Base-by-base conservation (phyloP, 2,888 invertebrate genomes). In the Pachliopta kotzebuea region DNA sequence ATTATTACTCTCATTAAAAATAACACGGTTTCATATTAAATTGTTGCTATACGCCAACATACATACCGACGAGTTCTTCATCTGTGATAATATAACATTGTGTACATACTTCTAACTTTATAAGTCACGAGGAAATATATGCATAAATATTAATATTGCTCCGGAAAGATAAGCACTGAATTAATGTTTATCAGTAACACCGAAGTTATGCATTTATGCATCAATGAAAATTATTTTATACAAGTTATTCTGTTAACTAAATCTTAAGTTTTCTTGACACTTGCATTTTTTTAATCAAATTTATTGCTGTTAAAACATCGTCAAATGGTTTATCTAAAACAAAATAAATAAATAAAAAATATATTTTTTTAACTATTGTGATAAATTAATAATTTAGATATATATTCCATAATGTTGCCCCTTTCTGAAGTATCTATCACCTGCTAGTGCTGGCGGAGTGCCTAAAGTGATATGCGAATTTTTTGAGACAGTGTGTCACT, bases 51-150 rank as follows among this genome's bases (percentile, higher is more conserved):
- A 37, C 11, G 31, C 0, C 31, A 29, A 29, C 8, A 29, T 31
- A 11, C 31, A 31, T 1, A 11, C 29, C 26, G 9, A 58, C 58
- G 53, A 57, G 8, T 17, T 37, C 18, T 8, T 23, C 18, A 29
- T 42, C 8, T n/a, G 42, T 53, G 37, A 20, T 37, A 56, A 58
- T 53, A 42, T 52, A 57, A 58, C 53, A 58, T 20, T 53, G 62
- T 54, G 37, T 53, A n/a, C 21, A 42, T 53, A 58, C 29, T 58
- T 45, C 14, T 29, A 45, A 45, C 31, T 60, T 60, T 62, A 62
- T 50, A 31, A 56, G 63, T 63, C 63, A 62, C 63, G 56, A 58
- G 58, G 58, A 58, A 57, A 63, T 53, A 26, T 57, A 58, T 57
- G 26, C 29, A 58, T 63, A 49, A 54, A 63, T 58, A 63, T 58